Evolutionary conservation across 2,888 invertebrate species (phyloP).

Genomic region (Caenorhabditis wallacei): DNA sequence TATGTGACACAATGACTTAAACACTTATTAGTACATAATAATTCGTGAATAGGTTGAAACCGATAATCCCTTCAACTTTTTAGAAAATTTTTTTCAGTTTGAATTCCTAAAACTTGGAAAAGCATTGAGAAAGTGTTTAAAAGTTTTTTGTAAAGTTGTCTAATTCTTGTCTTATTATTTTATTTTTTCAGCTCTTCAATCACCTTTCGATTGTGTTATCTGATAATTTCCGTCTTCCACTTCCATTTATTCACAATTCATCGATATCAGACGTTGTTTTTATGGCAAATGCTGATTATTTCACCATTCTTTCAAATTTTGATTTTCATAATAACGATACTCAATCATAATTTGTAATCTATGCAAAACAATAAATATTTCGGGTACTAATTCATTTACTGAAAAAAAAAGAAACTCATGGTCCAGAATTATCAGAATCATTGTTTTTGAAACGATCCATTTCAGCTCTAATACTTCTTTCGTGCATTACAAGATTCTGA

Average conservation of each 20-base stretch:
- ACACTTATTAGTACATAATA: too few species aligned
- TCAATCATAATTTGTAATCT: slow-evolving; percentile 29
- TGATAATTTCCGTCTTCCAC: slow-evolving; percentile 50
- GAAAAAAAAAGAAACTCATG: not conserved
- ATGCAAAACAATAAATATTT: not conserved
- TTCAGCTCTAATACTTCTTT: slow-evolving; percentile 22
- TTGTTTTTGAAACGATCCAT: slow-evolving; percentile 35
- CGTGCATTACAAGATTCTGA: slow-evolving; percentile 30
- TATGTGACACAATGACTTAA: not conserved
- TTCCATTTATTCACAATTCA: slow-evolving; percentile 52
- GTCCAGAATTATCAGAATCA: slow-evolving; percentile 10
- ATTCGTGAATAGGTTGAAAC: too few species aligned
- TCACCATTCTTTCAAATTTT: slow-evolving; percentile 45
- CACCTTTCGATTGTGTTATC: slow-evolving; percentile 30
- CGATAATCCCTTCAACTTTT: too few species aligned
- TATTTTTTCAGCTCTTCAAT: slow-evolving; percentile 51
- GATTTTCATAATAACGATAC: slow-evolving; percentile 39
- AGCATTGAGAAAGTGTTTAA: too few species aligned
- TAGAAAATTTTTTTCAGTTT: too few species aligned
- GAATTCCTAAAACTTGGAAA: too few species aligned
- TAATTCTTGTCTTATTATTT: too few species aligned
- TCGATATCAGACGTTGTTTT: slow-evolving; percentile 48
- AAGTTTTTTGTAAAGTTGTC: too few species aligned
- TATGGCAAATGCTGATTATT: slow-evolving; percentile 38
- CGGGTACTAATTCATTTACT: not conserved